These are phyloP conservation scores for Drosophila atripex DNA, from an alignment of 2,888 invertebrate species.

Conservation along the genomic window DNA sequence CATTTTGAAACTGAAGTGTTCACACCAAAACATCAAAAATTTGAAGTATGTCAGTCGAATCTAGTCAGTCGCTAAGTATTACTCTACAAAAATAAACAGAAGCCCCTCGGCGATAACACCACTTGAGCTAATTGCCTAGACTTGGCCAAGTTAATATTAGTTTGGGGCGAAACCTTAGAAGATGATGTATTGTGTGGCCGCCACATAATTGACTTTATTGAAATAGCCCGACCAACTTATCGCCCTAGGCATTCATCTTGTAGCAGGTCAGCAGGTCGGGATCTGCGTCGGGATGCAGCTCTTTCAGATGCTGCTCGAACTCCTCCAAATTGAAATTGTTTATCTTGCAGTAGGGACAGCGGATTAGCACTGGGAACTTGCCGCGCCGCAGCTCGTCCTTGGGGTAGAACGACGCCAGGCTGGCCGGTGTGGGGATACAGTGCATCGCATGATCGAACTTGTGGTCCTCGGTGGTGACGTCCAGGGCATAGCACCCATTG, in stretches of 20 bases:
- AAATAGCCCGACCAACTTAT: background rate
- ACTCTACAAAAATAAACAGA: slow-evolving; percentile 4
- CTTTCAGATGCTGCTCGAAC: slow-evolving; percentile 14
- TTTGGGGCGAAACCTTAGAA: slow-evolving; percentile 17
- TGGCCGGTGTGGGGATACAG: slow-evolving; percentile 19
- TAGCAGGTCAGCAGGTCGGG: slow-evolving; percentile 16
- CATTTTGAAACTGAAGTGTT: slow-evolving; percentile 58
- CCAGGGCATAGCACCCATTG: slow-evolving; percentile 28
- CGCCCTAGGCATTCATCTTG: slow-evolving; percentile 5
- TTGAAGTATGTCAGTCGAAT: slow-evolving; percentile 55
- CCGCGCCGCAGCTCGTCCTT: background rate
- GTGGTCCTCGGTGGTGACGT: slow-evolving; percentile 28
- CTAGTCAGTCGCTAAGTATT: slow-evolving; percentile 7
- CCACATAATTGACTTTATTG: background rate
- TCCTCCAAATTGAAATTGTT: slow-evolving; percentile 26
- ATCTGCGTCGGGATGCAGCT: slow-evolving; percentile 24
- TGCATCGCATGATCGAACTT: slow-evolving; percentile 42
- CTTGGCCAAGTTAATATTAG: background rate
- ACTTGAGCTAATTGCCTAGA: background rate
- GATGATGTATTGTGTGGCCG: slow-evolving; percentile 9
- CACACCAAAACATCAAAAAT: slow-evolving; percentile 32
- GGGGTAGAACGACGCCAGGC: slow-evolving; percentile 1
- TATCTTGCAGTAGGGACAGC: slow-evolving; percentile 29
- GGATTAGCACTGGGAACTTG: slow-evolving; percentile 8
- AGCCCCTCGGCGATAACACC: slow-evolving; percentile 1